A percentile compares a stretch with the other conserved stretches of the same genome.
Conservation (phyloP, 1,140 invertebrate genomes). For the Pararge aegeria region DNA sequence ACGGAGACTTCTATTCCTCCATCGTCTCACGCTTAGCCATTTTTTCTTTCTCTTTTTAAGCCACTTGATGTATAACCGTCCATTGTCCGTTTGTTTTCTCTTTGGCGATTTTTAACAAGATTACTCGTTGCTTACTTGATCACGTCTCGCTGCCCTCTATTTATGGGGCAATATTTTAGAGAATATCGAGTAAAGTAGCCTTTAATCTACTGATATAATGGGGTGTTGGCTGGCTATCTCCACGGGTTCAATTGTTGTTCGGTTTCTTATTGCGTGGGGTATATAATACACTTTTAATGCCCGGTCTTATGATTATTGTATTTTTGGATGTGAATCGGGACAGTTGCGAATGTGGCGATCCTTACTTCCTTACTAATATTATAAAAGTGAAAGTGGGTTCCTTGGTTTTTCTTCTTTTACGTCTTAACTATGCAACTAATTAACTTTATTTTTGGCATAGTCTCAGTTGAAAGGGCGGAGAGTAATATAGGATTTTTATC, state of each 20-base stretch:
- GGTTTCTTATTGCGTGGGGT: slow-evolving; percentile 57
- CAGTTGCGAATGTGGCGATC: slow-evolving; percentile 1
- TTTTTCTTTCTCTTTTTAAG: slow-evolving; percentile 52
- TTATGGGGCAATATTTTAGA: slow-evolving; percentile 77
- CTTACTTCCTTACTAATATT: too few relatives aligned
- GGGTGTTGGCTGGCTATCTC: slow-evolving; percentile 50
- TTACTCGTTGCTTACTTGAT: slow-evolving; percentile 57
- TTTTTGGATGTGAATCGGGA: slow-evolving; percentile 8
- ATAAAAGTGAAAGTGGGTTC: too few relatives aligned
- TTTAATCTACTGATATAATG: slow-evolving; percentile 77
- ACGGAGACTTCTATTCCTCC: background rate
- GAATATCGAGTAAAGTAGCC: slow-evolving; percentile 76
- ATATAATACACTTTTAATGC: slow-evolving; percentile 47
- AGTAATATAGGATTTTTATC: too few relatives aligned
- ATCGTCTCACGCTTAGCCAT: slow-evolving; percentile 9
- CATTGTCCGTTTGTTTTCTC: slow-evolving; percentile 71
- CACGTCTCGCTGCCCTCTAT: slow-evolving; percentile 67
- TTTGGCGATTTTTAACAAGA: slow-evolving; percentile 78
- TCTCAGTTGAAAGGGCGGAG: too few relatives aligned
- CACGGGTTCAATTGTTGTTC: slow-evolving; percentile 60
- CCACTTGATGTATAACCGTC: slow-evolving; percentile 61
- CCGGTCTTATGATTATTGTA: slow-evolving; percentile 44
- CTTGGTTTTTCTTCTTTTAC: too few relatives aligned
- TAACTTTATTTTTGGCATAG: too few relatives aligned
- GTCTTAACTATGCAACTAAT: too few relatives aligned